phyloP scores from a whole-genome alignment of 2,888 invertebrate genomes.

The Synanthedon myopaeformis region DNA sequence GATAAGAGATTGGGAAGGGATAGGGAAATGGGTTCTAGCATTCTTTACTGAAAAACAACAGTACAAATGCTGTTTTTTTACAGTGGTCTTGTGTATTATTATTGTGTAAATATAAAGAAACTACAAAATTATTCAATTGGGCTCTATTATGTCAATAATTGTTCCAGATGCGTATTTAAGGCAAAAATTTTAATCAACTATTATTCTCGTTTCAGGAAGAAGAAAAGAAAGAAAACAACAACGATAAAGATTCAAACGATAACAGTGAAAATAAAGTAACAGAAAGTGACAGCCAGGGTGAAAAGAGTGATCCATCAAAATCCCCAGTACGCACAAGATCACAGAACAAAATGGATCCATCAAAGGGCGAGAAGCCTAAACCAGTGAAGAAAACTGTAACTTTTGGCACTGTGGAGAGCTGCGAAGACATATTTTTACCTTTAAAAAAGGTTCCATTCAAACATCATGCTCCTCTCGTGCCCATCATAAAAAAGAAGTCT shows the following conservation, averaged over 20 bases:
- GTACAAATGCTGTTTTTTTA: too few relatives aligned
- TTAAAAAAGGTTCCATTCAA: conserved; percentile 70
- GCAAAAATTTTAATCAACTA: neutral
- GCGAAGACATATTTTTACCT: conserved; percentile 70
- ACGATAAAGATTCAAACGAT: conserved; percentile 41
- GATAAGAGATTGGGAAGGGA: too few relatives aligned
- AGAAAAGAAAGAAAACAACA: conserved; percentile 65
- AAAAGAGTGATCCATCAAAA: conserved; percentile 37
- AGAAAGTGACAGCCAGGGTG: conserved; percentile 28
- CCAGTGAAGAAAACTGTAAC: conserved; percentile 74
- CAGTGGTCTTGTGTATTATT: too few relatives aligned
- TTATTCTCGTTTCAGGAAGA: conserved; percentile 42
- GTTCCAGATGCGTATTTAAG: too few relatives aligned
- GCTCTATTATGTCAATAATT: too few relatives aligned
- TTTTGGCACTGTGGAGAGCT: conserved; percentile 74
- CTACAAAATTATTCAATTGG: too few relatives aligned
- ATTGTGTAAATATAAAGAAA: too few relatives aligned
- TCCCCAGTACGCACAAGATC: conserved; percentile 61
- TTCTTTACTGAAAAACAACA: too few relatives aligned
- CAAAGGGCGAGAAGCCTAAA: conserved; percentile 54
- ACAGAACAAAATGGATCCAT: conserved; percentile 64
- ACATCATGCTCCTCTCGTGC: conserved; percentile 71
- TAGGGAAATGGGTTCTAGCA: too few relatives aligned
- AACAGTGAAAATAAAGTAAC: conserved; percentile 35
- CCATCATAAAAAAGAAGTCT: conserved; percentile 75